Conservation (phyloP, 2,888 invertebrate genomes). For the Drosophila nigritarsus region DNA sequence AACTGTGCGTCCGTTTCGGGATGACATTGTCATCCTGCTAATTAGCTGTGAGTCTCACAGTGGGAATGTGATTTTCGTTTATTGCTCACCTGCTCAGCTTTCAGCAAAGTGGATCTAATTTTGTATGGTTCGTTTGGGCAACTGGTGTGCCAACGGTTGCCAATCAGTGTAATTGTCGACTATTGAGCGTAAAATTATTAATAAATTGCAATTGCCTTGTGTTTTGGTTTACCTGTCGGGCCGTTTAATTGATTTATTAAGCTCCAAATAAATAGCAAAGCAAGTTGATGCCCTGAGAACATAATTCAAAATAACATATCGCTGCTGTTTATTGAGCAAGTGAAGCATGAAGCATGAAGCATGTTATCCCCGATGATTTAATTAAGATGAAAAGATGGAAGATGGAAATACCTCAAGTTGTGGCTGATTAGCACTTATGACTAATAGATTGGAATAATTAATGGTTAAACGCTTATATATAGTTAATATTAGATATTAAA, state of each 20-base stretch:
- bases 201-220: conserved; percentile 53
- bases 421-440: neutral
- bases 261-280: conserved; percentile 62
- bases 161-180: conserved; percentile 68
- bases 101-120: conserved; percentile 38
- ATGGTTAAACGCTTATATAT: no score
- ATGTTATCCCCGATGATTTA: conserved; percentile 14
- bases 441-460: neutral
- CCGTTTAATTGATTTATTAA: conserved; percentile 69
- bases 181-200: conserved; percentile 67
- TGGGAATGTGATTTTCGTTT: conserved; percentile 33
- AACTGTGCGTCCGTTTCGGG: conserved; percentile 20
- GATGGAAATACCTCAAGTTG: neutral
- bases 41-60: conserved; percentile 34
- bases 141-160: conserved; percentile 30
- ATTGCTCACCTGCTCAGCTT: conserved; percentile 21
- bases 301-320: conserved; percentile 8
- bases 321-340: neutral
- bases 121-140: conserved; percentile 6
- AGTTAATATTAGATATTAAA: neutral
- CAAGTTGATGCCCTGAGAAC: conserved; percentile 10
- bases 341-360: conserved; percentile 3
- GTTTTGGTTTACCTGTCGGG: conserved; percentile 5
- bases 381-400: conserved; percentile 21
- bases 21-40: conserved; percentile 30